These are phyloP conservation scores for Cossypha dichroa DNA, from an alignment of 2,797 vertebrate species.

Conservation along the genomic window DNA sequence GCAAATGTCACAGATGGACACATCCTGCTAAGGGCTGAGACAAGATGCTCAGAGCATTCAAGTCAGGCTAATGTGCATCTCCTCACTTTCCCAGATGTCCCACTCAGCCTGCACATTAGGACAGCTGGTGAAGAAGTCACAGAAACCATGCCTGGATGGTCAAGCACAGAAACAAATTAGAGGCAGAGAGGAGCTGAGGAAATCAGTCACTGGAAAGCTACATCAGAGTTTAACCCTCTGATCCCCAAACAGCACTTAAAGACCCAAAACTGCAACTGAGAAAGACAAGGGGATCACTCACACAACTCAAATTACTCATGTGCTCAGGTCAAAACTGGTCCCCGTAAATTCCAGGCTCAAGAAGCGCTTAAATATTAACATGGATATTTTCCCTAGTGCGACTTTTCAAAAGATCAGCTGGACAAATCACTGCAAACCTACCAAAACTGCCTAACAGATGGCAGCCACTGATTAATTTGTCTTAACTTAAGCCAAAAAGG, in stretches of 20 bases:
- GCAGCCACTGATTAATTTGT: conserved; percentile 76
- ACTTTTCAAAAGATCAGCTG: conserved; percentile 45
- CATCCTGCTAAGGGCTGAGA: not conserved
- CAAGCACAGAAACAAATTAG: not conserved
- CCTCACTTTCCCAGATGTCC: not conserved
- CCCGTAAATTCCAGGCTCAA: not conserved
- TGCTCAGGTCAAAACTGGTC: not conserved
- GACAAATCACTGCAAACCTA: conserved; percentile 67
- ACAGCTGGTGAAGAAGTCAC: not conserved
- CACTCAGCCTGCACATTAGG: not conserved
- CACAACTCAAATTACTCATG: not conserved
- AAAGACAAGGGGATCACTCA: not conserved
- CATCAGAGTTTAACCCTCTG: not conserved
- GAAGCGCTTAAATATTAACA: conserved; percentile 9
- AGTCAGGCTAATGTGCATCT: not conserved
- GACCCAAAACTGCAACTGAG: not conserved
- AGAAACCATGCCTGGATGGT: not conserved
- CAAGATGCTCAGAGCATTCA: not conserved
- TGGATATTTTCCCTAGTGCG: not conserved
- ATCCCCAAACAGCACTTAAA: not conserved
- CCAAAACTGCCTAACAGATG: conserved; percentile 81
- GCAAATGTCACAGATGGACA: not conserved
- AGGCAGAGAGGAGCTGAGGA: not conserved
- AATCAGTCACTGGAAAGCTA: not conserved
- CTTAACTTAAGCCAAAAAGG: conserved; percentile 84